phyloP scores from a whole-genome alignment of 2,888 invertebrate species.

The Macrophya alboannulata region DNA sequence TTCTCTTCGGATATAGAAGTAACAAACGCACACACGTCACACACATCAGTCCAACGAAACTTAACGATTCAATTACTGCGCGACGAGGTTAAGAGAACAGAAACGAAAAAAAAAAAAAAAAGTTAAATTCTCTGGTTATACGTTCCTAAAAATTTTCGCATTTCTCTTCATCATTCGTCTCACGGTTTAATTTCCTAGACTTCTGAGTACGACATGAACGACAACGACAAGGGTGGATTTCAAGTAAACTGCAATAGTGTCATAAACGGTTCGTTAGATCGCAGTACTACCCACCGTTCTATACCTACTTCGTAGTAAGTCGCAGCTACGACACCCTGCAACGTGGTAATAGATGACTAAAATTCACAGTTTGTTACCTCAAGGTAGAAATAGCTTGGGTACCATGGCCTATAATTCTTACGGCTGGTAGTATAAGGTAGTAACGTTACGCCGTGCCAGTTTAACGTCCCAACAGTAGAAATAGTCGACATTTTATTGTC shows the following conservation, averaged over 20 bases:
- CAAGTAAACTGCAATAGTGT: not conserved
- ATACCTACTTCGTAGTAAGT: not conserved
- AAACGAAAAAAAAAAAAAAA: no score
- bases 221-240: not conserved
- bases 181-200: not conserved
- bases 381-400: not conserved
- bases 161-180: not conserved
- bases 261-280: slow-evolving; percentile 47
- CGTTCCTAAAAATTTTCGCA: not conserved
- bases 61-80: not conserved
- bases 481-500: not conserved
- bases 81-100: no score
- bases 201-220: not conserved
- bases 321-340: slow-evolving; percentile 10
- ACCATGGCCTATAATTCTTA: not conserved
- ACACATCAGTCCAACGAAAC: not conserved
- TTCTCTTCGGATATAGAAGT: not conserved
- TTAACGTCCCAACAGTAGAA: not conserved
- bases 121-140: not conserved
- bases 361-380: slow-evolving; percentile 2
- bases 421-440: not conserved
- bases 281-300: not conserved
- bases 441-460: not conserved
- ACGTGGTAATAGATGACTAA: slow-evolving; percentile 30
- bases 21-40: no score